These are phyloP conservation scores for Guaruba guarouba DNA, from an alignment of 2,113 vertebrate species.

Conservation along the genomic window DNA sequence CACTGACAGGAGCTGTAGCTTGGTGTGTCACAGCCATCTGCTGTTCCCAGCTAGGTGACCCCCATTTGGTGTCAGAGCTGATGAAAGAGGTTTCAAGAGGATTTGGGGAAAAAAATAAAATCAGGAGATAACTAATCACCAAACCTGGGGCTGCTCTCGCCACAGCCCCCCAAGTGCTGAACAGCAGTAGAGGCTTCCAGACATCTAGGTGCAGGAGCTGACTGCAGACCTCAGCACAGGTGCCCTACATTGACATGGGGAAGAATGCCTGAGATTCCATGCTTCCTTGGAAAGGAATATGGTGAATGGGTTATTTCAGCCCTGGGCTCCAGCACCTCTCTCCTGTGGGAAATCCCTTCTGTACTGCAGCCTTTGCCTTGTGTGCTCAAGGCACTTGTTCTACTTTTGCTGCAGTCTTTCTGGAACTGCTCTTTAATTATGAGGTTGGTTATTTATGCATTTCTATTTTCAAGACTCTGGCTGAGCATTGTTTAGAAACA, in stretches of 20 bases:
- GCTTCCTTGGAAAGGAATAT: fast-evolving
- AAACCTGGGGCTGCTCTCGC: neutral
- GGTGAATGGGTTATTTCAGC: no score
- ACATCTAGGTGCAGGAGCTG: neutral
- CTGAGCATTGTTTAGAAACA: neutral
- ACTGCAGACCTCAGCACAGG: fast-evolving
- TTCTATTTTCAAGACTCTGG: neutral
- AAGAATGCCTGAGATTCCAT: neutral
- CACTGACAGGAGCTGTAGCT: neutral
- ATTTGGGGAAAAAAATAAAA: no score
- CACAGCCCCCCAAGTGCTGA: no score
- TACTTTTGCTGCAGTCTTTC: neutral
- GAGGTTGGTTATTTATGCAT: neutral
- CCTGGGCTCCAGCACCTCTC: neutral
- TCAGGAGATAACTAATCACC: neutral
- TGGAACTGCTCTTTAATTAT: neutral
- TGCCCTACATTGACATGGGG: fast-evolving
- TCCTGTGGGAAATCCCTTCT: neutral
- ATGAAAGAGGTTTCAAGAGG: neutral
- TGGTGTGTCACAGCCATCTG: neutral
- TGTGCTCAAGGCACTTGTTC: fast-evolving
- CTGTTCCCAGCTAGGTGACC: neutral
- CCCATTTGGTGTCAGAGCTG: no score
- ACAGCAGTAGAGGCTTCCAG: neutral
- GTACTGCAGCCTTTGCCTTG: neutral